Percentiles rank a stretch among this genome's conserved stretches.
phyloP scores from a whole-genome alignment of 35 echinoderm and acorn worm species.

The Strongylocentrotus purpuratus region DNA sequence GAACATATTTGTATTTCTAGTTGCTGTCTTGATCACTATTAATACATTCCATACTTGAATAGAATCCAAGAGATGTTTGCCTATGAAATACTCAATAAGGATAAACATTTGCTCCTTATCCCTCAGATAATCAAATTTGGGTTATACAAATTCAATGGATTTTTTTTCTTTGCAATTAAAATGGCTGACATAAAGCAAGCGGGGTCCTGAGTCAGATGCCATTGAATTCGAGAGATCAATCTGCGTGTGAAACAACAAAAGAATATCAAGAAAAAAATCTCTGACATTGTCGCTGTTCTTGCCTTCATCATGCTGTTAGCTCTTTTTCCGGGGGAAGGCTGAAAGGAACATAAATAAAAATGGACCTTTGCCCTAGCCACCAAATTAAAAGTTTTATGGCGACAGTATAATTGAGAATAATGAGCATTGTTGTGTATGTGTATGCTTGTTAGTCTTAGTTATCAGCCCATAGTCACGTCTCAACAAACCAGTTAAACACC shows the following conservation, averaged over 20 bases:
- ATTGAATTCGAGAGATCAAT: neutral
- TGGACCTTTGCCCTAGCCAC: constrained; percentile 18
- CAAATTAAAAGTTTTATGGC: constrained; percentile 37
- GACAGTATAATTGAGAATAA: constrained; percentile 8
- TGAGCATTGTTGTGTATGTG: neutral
- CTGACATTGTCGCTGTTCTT: constrained; percentile 12
- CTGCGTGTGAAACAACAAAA: constrained; percentile 44
- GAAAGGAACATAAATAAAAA: neutral
- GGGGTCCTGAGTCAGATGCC: neutral
- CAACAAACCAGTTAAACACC: neutral
- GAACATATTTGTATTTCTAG: constrained; percentile 12
- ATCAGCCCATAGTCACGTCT: neutral
- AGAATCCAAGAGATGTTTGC: neutral
- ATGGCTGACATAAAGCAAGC: constrained; percentile 12
- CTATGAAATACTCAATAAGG: neutral
- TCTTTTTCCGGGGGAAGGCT: neutral
- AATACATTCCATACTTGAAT: constrained; percentile 8
- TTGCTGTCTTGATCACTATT: neutral
- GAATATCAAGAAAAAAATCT: constrained; percentile 21
- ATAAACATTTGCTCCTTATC: constrained; percentile 22
- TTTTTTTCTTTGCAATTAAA: neutral
- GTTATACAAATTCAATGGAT: constrained; percentile 33
- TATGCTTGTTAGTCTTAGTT: neutral
- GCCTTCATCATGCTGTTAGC: constrained; percentile 16
- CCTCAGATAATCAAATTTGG: constrained; percentile 21